Conservation (phyloP, 2,888 invertebrate genomes). For the Subacronicta megacephala region DNA sequence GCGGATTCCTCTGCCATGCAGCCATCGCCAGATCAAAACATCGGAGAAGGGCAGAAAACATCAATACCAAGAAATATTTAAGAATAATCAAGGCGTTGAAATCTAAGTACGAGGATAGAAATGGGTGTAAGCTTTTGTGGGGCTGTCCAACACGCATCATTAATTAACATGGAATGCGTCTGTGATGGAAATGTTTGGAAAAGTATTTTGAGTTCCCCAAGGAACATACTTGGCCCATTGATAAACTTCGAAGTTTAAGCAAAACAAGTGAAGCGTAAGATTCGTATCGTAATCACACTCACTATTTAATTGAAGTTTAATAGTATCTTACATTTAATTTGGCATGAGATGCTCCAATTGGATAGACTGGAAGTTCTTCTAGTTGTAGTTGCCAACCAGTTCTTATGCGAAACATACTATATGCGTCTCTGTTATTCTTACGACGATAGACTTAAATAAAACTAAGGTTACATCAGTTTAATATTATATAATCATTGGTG, state of each 20-base stretch:
- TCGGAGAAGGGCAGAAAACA: conserved; percentile 66
- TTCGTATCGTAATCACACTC: neutral
- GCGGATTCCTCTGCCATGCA: conserved; percentile 93
- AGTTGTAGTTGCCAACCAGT: neutral
- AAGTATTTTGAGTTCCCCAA: conserved; percentile 10
- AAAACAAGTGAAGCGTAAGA: neutral
- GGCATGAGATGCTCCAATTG: neutral
- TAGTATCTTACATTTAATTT: neutral
- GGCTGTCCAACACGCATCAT: conserved; percentile 50
- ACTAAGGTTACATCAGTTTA: neutral
- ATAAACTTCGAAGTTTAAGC: neutral
- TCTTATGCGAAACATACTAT: neutral
- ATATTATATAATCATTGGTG: too few species aligned
- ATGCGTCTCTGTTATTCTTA: neutral
- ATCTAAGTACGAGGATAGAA: conserved; percentile 83
- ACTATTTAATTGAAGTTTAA: neutral
- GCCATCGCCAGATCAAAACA: conserved; percentile 73
- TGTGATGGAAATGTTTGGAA: conserved; percentile 2
- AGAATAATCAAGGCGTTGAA: conserved; percentile 83
- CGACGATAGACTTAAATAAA: neutral
- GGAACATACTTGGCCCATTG: conserved; percentile 1
- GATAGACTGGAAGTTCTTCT: neutral
- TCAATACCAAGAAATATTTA: conserved; percentile 85
- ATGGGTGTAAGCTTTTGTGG: conserved; percentile 76
- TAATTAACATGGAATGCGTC: neutral